phyloP scores from a whole-genome alignment of 2,888 invertebrate species.

The Stenoptilia bipunctidactyla region DNA sequence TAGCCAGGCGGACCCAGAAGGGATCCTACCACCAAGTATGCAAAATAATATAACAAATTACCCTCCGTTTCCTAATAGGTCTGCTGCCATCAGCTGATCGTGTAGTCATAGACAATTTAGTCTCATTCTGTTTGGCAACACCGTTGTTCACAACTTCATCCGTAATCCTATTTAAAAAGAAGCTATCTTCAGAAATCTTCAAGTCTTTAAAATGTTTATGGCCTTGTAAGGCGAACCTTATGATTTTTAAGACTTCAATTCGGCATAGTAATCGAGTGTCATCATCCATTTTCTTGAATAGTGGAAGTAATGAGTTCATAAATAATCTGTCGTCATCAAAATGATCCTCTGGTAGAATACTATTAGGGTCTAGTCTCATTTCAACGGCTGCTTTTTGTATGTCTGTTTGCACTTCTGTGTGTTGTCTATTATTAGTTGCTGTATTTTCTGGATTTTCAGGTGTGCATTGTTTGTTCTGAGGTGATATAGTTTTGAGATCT shows the following conservation, averaged over 20 bases:
- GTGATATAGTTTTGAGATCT: conserved; percentile 39
- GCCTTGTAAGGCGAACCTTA: conserved; percentile 48
- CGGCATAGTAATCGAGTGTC: conserved; percentile 50
- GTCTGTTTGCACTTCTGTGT: conserved; percentile 24
- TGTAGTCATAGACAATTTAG: conserved; percentile 50
- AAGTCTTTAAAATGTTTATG: conserved; percentile 47
- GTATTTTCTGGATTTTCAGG: conserved; percentile 28
- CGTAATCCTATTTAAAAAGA: conserved; percentile 34
- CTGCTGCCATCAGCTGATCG: conserved; percentile 55
- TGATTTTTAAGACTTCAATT: conserved; percentile 55
- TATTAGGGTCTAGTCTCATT: conserved; percentile 53
- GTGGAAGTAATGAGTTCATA: conserved; percentile 53
- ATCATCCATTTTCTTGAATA: conserved; percentile 60
- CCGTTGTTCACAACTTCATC: conserved; percentile 21
- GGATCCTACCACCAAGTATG: no score
- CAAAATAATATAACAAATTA: conserved; percentile 20
- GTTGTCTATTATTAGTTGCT: conserved; percentile 43
- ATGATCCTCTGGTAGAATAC: conserved; percentile 53
- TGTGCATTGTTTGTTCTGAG: no score
- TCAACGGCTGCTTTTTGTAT: conserved; percentile 35
- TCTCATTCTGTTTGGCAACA: conserved; percentile 22
- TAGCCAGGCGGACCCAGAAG: no score
- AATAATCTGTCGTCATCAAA: conserved; percentile 56
- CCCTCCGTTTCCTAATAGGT: conserved; percentile 48
- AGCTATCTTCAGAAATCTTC: conserved; percentile 39